A percentile compares a stretch with the other conserved stretches of the same genome.
These are phyloP conservation scores for Phyllostomus discolor DNA, from an alignment of 2,113 vertebrate genomes.

Conservation along the genomic window DNA sequence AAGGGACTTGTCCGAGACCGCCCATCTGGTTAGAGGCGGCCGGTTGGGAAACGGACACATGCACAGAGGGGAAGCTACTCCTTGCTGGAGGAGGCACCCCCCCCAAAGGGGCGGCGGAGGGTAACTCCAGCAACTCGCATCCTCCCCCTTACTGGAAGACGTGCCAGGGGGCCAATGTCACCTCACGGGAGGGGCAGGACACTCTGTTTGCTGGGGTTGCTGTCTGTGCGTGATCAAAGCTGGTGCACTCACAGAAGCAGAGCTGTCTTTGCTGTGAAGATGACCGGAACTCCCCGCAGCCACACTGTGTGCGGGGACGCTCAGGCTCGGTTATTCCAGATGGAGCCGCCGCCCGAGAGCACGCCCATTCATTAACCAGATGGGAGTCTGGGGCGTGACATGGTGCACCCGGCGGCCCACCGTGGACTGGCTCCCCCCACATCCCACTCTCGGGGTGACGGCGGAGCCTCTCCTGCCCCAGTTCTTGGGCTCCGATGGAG, in stretches of 20 bases:
- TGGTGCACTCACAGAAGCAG: conserved; percentile 14
- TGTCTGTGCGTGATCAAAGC: conserved; percentile 8
- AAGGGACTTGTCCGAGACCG: background rate
- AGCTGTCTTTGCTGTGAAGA: background rate
- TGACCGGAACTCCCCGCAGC: background rate
- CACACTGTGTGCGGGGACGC: background rate
- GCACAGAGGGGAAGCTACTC: background rate
- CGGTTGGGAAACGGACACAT: background rate
- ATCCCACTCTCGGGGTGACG: background rate
- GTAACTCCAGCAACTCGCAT: background rate
- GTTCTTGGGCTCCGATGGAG: background rate
- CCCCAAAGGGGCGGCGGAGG: background rate
- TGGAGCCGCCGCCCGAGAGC: background rate
- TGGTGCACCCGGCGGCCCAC: background rate
- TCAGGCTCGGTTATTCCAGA: background rate
- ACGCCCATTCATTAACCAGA: background rate
- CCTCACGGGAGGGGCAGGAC: conserved; percentile 21
- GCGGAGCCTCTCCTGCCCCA: background rate
- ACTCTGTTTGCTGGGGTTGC: background rate
- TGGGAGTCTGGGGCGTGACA: background rate
- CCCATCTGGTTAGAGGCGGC: background rate
- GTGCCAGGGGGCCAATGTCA: conserved; percentile 39
- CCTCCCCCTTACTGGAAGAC: background rate
- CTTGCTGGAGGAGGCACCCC: background rate
- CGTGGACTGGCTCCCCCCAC: background rate